These are phyloP conservation scores for Argyresthia albistria DNA, from an alignment of 2,888 invertebrate genomes.

Conservation along the genomic window DNA sequence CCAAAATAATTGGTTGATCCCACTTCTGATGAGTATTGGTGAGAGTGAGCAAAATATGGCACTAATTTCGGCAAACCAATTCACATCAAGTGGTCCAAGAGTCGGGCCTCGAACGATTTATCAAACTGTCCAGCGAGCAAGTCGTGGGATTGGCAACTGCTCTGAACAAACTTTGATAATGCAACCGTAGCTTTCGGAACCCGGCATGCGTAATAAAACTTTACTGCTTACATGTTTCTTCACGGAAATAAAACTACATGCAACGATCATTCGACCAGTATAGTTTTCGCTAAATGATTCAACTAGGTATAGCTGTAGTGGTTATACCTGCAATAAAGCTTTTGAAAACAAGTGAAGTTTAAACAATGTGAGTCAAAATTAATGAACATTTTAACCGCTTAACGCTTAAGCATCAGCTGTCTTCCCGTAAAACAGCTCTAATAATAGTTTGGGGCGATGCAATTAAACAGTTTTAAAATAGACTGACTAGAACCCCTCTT, in stretches of 20 bases:
- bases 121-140: slow-evolving; percentile 36
- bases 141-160: slow-evolving; percentile 45
- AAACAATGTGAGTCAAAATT: no score
- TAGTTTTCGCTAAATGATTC: slow-evolving; percentile 16
- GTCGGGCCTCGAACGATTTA: slow-evolving; percentile 39
- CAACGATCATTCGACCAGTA: background rate
- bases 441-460: no score
- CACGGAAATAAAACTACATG: slow-evolving; percentile 11
- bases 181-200: slow-evolving; percentile 42
- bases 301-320: background rate
- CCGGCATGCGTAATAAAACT: slow-evolving; percentile 34
- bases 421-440: no score
- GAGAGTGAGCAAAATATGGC: no score
- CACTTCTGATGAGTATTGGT: background rate
- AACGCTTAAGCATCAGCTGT: no score
- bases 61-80: no score
- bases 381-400: no score
- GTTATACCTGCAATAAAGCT: slow-evolving; percentile 24
- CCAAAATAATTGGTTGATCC: background rate
- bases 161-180: slow-evolving; percentile 53
- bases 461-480: no score
- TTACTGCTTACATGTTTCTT: slow-evolving; percentile 23
- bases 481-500: slow-evolving; percentile 17
- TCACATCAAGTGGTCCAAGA: background rate
- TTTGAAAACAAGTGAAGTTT: no score